Percentiles rank a stretch among this genome's conserved stretches.
Evolutionary conservation across 2,888 invertebrate species (phyloP).

Genomic region (Pediacus dermestoides): DNA sequence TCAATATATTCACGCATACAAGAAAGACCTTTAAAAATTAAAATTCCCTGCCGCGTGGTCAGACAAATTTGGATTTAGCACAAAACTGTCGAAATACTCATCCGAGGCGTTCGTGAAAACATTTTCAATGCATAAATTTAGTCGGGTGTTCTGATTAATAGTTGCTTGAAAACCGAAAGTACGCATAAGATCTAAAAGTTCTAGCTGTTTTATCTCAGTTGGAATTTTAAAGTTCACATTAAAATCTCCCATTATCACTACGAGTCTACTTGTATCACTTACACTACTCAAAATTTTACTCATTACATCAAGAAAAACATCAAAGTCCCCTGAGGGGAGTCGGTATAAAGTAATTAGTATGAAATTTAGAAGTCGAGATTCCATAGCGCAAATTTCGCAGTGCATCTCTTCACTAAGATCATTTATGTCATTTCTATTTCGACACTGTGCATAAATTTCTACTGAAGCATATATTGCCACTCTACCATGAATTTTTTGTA

Average conservation of each 20-base stretch:
- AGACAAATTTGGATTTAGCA: background rate
- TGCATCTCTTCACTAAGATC: slow-evolving; percentile 1
- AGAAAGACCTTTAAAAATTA: background rate
- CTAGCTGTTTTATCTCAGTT: too few species aligned
- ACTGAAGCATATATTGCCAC: background rate
- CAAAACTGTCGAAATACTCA: background rate
- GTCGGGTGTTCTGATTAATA: background rate
- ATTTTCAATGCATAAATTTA: slow-evolving; percentile 1
- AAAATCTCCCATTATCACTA: background rate
- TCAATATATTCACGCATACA: background rate
- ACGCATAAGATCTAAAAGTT: background rate
- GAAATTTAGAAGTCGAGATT: background rate
- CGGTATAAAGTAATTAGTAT: background rate
- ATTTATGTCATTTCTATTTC: slow-evolving; percentile 1
- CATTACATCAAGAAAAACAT: background rate
- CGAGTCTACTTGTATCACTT: background rate
- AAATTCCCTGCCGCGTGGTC: background rate
- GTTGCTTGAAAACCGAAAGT: background rate
- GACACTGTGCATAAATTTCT: background rate
- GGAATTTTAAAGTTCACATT: too few species aligned
- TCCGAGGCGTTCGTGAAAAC: background rate
- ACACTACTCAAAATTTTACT: background rate
- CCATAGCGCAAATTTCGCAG: background rate
- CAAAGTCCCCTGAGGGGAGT: slow-evolving; percentile 3
- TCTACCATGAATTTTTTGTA: background rate